Base-by-base conservation (phyloP, 2,113 vertebrate genomes). In the Myrmecobius fasciatus region DNA sequence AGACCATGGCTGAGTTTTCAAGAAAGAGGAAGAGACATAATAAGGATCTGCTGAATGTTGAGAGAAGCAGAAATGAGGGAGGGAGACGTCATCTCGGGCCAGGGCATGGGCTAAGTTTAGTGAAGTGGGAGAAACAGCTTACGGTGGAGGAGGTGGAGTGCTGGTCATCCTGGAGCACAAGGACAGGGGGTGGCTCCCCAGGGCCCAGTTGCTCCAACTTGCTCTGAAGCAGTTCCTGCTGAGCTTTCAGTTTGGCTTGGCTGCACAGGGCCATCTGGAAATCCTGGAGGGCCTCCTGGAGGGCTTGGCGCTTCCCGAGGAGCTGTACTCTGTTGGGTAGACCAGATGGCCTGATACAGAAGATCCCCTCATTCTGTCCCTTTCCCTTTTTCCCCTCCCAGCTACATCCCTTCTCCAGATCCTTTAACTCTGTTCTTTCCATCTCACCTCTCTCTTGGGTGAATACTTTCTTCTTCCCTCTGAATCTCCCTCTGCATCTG, bases 201-300 rank as follows among this genome's bases (percentile, higher is more conserved):
- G 94, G 22, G 0, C 98, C 99, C 97, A 99, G 98, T 89, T 97
- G 94, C 1, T 98, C 98, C 97, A 99, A 98, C 97, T 98, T 99
- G 93, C 97, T 96, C 11, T 98, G 98, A 96, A 99, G 98, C 91
- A 99, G 56, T 54, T 99, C 98, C 93, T 99, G 98, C 98, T 99
- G 99, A 2, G 97, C 98, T 98, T 98, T 99, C 95, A 99, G 98
- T 97, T 99, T 99, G 97, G 98, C 98, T 94, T 99, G 99, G 26
- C 97, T 14, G 6, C 99, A 99, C 96, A 99, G 98, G 2, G 99
- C 99, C 5, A 99, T 96, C 96, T 99, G 98, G 8, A 99, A 98
- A 56, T 99, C 99, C 98, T 99, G 99, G 52, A 98, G 98, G 0
- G 97, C 98, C 96, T 99, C 99, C 43, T 99, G 99, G 97, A 99